Conservation (phyloP, 2,113 vertebrate species). For the Gavia stellata region DNA sequence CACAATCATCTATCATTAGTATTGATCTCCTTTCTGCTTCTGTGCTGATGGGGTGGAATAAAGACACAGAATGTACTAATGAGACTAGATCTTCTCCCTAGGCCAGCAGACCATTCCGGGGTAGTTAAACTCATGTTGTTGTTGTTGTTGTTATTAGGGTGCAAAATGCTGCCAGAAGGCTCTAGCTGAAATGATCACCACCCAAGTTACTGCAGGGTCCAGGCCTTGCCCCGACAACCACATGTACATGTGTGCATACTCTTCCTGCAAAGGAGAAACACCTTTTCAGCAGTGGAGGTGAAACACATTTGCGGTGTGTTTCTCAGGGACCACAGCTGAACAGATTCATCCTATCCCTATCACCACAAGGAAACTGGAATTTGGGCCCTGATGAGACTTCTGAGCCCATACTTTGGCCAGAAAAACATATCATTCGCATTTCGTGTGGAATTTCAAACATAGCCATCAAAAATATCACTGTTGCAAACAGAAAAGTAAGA, state of each 20-base stretch:
- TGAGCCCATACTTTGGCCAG: background rate
- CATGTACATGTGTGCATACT: accelerated
- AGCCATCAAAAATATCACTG: background rate
- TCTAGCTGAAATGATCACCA: background rate
- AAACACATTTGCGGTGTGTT: background rate
- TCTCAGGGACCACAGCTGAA: background rate
- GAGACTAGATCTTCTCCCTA: background rate
- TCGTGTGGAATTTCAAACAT: background rate
- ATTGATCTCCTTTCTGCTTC: background rate
- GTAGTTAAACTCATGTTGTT: background rate
- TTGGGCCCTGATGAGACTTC: background rate
- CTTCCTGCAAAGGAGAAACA: background rate
- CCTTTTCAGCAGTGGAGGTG: background rate
- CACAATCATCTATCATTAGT: background rate
- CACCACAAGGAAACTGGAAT: background rate
- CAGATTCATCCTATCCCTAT: background rate
- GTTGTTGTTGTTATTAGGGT: background rate
- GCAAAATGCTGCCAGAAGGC: background rate
- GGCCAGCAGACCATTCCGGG: background rate
- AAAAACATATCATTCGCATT: background rate
- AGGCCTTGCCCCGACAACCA: background rate
- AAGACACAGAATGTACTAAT: background rate
- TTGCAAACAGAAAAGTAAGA: background rate
- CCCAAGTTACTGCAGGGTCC: background rate
- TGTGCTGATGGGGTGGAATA: background rate